Evolutionary conservation across 2,113 vertebrate genomes (phyloP).

Genomic region (Hippocampus comes): DNA sequence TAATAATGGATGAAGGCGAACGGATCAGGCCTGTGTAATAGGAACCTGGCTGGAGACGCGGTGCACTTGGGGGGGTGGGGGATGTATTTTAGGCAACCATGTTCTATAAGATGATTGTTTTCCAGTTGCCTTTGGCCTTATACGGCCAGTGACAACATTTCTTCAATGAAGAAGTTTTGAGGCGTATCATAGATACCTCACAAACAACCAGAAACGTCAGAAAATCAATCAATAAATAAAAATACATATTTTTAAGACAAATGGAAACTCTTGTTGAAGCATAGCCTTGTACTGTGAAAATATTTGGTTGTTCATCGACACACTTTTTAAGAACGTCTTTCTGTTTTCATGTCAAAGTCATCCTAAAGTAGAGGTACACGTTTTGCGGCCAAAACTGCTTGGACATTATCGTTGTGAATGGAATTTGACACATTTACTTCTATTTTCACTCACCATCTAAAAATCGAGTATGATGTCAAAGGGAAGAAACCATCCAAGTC

Average conservation of each 20-base stretch:
- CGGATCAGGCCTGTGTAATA: constrained; percentile 69
- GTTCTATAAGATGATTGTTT: constrained; percentile 2
- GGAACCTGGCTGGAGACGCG: constrained; percentile 54
- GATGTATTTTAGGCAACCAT: not conserved
- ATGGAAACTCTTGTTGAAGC: too few relatives aligned
- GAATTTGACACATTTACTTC: not conserved
- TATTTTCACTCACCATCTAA: not conserved
- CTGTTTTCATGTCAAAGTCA: too few relatives aligned
- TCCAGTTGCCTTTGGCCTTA: not conserved
- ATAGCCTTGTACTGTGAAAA: too few relatives aligned
- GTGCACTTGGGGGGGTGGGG: constrained; percentile 14
- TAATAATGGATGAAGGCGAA: constrained; percentile 74
- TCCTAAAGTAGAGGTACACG: too few relatives aligned
- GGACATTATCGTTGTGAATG: too few relatives aligned
- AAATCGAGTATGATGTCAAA: not conserved
- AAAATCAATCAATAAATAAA: too few relatives aligned
- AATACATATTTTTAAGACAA: too few relatives aligned
- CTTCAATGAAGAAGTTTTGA: not conserved
- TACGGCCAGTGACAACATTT: not conserved
- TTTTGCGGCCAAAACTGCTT: too few relatives aligned
- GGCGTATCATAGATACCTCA: not conserved
- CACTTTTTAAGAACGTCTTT: too few relatives aligned
- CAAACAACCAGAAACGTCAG: not conserved
- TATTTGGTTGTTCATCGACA: too few relatives aligned
- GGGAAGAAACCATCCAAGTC: not conserved